phyloP scores from a whole-genome alignment of 1,140 invertebrate species.

The Drosophila busckii region DNA sequence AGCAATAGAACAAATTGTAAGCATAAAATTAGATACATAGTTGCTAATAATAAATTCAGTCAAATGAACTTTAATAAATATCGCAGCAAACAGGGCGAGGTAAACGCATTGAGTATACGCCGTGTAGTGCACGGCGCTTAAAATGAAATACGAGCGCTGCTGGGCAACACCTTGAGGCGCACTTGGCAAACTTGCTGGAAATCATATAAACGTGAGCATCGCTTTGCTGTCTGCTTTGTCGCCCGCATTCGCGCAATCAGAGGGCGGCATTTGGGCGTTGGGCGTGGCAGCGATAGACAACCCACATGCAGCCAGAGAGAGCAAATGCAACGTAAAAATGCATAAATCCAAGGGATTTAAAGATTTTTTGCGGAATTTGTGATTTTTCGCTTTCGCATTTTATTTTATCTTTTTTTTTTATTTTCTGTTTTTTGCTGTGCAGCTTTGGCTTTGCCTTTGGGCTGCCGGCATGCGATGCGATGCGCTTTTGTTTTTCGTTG shows the following conservation, averaged over 20 bases:
- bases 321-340: constrained; percentile 74
- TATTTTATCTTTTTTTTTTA: too few species aligned
- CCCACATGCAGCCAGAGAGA: constrained; percentile 31
- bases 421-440: constrained; percentile 45
- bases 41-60: too few species aligned
- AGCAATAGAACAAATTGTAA: too few species aligned
- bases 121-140: constrained; percentile 18
- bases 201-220: constrained; percentile 57
- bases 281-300: constrained; percentile 38
- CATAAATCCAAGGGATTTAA: constrained; percentile 73
- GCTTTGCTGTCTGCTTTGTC: background rate
- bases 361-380: constrained; percentile 70
- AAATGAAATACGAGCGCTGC: too few species aligned
- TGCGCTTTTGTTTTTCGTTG: too few species aligned
- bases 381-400: constrained; percentile 69
- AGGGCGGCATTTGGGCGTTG: constrained; percentile 10
- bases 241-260: constrained; percentile 48
- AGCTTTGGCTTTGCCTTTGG: constrained; percentile 35
- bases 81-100: too few species aligned
- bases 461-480: too few species aligned
- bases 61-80: too few species aligned
- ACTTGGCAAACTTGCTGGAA: constrained; percentile 68
- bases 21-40: too few species aligned
- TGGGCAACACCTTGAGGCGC: constrained; percentile 64
- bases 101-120: background rate